phyloP scores from a whole-genome alignment of 2,888 invertebrate species.

The Oithona nana region DNA sequence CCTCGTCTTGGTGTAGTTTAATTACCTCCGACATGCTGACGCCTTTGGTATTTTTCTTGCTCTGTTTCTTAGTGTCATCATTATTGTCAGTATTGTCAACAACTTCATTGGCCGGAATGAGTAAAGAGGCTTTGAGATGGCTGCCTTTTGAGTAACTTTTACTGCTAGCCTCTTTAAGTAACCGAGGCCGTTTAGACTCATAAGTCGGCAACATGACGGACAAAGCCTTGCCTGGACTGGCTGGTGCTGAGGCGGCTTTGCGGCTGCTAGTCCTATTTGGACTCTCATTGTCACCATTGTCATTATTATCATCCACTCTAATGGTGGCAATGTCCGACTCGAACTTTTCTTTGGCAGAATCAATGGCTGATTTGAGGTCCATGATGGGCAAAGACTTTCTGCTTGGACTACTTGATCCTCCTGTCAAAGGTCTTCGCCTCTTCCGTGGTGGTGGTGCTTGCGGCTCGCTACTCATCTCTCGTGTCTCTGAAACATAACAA shows the following conservation, averaged over 20 bases:
- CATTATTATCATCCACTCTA: not conserved
- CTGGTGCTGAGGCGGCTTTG: not conserved
- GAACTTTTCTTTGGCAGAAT: conserved; percentile 3
- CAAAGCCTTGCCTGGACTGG: not conserved
- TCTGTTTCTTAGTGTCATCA: not conserved
- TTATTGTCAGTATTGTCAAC: not conserved
- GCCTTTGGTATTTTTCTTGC: not conserved
- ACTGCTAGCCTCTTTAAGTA: not conserved
- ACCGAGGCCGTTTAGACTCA: not conserved
- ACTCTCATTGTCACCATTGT: not conserved
- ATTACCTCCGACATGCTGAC: not conserved
- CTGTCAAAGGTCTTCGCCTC: too few species aligned
- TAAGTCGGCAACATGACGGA: too few species aligned
- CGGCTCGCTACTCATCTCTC: too few species aligned
- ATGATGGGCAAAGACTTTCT: not conserved
- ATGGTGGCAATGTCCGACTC: not conserved
- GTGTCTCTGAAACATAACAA: too few species aligned
- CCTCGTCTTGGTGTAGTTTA: conserved; percentile 10
- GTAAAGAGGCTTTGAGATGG: not conserved
- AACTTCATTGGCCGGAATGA: not conserved
- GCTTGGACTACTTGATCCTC: too few species aligned
- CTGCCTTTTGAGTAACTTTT: not conserved
- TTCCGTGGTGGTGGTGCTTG: too few species aligned
- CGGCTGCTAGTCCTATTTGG: too few species aligned
- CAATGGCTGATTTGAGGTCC: conserved; percentile 4